phyloP scores from a whole-genome alignment of 2,888 invertebrate genomes.

The Rhagium mordax region DNA sequence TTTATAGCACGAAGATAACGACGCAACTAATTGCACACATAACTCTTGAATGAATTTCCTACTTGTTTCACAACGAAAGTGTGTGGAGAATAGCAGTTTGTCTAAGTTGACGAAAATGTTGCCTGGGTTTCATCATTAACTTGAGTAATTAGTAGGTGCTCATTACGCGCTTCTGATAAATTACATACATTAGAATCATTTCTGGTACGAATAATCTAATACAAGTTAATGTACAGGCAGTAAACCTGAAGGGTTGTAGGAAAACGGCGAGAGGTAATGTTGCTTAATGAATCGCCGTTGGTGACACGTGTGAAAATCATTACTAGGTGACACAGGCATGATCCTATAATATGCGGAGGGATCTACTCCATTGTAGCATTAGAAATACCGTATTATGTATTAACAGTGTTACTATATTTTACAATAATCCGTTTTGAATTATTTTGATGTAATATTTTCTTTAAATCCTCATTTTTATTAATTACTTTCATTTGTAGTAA shows the following conservation, averaged over 20 bases:
- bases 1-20: slow-evolving; percentile 1
- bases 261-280: neutral
- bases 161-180: slow-evolving; percentile 38
- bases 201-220: slow-evolving; percentile 25
- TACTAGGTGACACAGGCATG: neutral
- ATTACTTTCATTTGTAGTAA: too few species aligned
- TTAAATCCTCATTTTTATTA: too few species aligned
- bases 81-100: slow-evolving; percentile 29
- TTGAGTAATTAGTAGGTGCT: slow-evolving; percentile 41
- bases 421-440: too few species aligned
- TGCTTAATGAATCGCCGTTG: slow-evolving; percentile 15
- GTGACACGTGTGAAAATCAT: slow-evolving; percentile 10
- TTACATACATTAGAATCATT: slow-evolving; percentile 35
- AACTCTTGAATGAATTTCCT: slow-evolving; percentile 4
- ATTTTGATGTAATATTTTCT: too few species aligned
- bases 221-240: slow-evolving; percentile 25
- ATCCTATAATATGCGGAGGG: neutral
- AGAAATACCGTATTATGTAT: too few species aligned
- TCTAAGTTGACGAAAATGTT: slow-evolving; percentile 30
- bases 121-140: slow-evolving; percentile 38
- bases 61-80: neutral
- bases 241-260: slow-evolving; percentile 17
- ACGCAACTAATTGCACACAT: slow-evolving; percentile 23
- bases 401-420: neutral
- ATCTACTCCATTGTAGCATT: neutral